phyloP scores from a whole-genome alignment of 2,797 vertebrate species.

The Novumbra hubbsi region DNA sequence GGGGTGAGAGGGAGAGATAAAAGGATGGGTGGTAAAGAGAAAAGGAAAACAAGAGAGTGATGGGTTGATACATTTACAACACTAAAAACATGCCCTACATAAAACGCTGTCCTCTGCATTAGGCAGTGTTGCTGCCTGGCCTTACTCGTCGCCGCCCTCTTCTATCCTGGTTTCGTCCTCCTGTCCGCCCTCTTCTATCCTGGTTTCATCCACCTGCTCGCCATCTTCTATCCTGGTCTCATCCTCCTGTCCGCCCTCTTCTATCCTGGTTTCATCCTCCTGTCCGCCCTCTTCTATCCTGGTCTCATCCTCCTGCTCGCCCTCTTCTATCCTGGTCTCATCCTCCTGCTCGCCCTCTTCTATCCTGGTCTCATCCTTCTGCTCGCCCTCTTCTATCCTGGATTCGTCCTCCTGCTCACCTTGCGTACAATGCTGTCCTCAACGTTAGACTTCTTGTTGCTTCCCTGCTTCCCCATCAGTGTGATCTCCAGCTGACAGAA shows the following conservation, averaged over 20 bases:
- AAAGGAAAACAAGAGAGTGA: neutral
- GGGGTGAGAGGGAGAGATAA: neutral
- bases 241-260: conserved; percentile 84
- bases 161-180: neutral
- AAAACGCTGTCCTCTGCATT: no score
- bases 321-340: conserved; percentile 40
- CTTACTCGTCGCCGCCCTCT: conserved; percentile 67
- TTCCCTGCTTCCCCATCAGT: conserved; percentile 84
- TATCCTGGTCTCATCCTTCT: conserved; percentile 87
- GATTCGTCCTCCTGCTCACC: conserved; percentile 80
- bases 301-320: conserved; percentile 85
- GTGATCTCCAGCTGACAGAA: conserved; percentile 97
- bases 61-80: no score
- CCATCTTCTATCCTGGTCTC: conserved; percentile 65
- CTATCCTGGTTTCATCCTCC: neutral
- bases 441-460: conserved; percentile 94
- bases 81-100: no score
- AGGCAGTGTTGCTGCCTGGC: conserved; percentile 73
- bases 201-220: conserved; percentile 86
- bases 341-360: conserved; percentile 45
- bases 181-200: conserved; percentile 68
- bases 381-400: conserved; percentile 67
- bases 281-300: conserved; percentile 72
- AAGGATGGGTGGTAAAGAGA: neutral
- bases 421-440: conserved; percentile 97